Evolutionary conservation across 2,888 invertebrate species (phyloP), one percentile per base, ranked within the genome.

Genomic region (Nezara viridula): DNA sequence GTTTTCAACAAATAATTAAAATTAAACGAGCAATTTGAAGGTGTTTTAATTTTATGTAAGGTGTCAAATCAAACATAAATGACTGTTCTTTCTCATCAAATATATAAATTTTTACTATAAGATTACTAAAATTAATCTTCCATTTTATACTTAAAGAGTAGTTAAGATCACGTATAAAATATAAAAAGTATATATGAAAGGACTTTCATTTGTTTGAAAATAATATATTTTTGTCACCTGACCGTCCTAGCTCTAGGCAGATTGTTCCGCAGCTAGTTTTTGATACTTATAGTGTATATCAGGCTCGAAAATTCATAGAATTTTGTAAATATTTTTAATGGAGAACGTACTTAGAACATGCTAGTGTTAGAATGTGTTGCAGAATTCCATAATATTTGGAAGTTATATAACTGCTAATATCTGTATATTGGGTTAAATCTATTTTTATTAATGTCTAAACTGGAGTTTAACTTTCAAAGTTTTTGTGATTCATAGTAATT

Each of bases 311-410:
- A 55, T 86, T 55, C 40, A 86, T 52, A 86, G 55, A 40, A 52
- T 86, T 52, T 86, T 86, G 86, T 86, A 86, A 86, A 86, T 86
- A 86, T 86, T 86, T 86, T 86, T 86, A 86, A 40, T 55, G 40
- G 55, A 55, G 86, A 86, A 86, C 32, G 86, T 55, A 40, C 44
- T 81, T 81, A 81, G 81, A 81, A 81, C n/a, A 81, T 44, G 81
- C 81, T 81, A 81, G 81, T 44, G n/a, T 81, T 81, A 81, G 81
- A 81, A 73, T 81, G 24, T 81, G 44, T 47, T 81, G 81, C 81
- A 44, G 81, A 81, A 81, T 44, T 81, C 81, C 81, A 81, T 44
- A 14, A 77, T 77, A 44, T n/a, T 44, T 44, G 81, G 44, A 81
- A 44, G 44, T 81, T 81, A 47, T 81, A 81, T 44, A 81, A 81